Conservation (phyloP, 2,888 invertebrate genomes). For the Thecophora atra region DNA sequence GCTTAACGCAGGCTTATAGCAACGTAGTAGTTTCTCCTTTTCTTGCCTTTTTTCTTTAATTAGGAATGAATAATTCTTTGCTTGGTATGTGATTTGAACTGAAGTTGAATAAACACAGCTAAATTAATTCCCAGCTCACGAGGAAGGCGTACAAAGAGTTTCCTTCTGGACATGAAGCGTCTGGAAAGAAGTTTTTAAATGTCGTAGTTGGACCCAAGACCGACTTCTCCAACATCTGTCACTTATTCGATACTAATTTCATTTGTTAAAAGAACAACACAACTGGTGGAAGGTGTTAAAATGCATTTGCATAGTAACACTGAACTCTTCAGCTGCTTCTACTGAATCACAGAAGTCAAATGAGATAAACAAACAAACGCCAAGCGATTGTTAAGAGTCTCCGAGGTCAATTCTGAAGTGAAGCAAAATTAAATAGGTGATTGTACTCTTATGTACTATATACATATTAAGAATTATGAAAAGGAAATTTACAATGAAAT, state of each 20-base stretch:
- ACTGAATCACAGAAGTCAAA: constrained; percentile 16
- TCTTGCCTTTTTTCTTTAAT: background rate
- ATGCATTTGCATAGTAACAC: constrained; percentile 62
- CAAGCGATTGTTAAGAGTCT: constrained; percentile 10
- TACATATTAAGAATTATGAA: too few relatives aligned
- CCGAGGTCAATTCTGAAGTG: background rate
- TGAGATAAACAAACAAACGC: constrained; percentile 15
- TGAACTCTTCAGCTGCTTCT: constrained; percentile 48
- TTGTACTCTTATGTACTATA: too few relatives aligned
- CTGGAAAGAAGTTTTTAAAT: too few relatives aligned
- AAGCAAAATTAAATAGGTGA: too few relatives aligned
- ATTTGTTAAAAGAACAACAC: constrained; percentile 11
- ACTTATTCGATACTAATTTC: constrained; percentile 19
- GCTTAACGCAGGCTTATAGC: constrained; percentile 63
- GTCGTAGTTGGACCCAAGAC: too few relatives aligned
- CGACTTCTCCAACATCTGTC: constrained; percentile 7
- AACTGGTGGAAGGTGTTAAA: constrained; percentile 57
- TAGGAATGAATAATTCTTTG: background rate
- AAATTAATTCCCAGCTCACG: constrained; percentile 64
- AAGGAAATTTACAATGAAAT: too few relatives aligned
- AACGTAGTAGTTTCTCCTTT: background rate
- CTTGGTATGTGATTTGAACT: background rate
- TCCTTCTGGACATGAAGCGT: constrained; percentile 20
- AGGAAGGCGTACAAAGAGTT: constrained; percentile 44
- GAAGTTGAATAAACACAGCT: constrained; percentile 50